Percentiles rank a stretch among this genome's conserved stretches.
Evolutionary conservation across 2,113 vertebrate genomes (phyloP).

Genomic region (Ceratotherium simum): DNA sequence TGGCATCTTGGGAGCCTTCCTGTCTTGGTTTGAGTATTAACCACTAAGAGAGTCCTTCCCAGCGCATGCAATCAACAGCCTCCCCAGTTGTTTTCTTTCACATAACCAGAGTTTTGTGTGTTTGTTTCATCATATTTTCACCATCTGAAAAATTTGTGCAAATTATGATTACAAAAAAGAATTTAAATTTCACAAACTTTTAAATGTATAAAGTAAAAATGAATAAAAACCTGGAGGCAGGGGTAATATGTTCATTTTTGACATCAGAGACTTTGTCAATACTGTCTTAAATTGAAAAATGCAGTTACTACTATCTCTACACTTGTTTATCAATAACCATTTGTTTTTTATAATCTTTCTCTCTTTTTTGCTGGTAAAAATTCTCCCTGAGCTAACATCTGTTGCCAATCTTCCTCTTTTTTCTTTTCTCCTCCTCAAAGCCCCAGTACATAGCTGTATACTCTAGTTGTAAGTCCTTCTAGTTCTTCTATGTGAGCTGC

Average conservation of each 20-base stretch:
- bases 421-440: too few relatives aligned
- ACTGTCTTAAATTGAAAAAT: neutral
- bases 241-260: neutral
- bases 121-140: neutral
- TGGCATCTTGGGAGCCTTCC: neutral
- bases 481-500: too few relatives aligned
- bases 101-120: neutral
- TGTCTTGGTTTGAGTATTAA: neutral
- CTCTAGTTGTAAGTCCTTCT: too few relatives aligned
- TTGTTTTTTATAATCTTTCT: neutral
- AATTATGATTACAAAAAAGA: neutral
- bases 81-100: neutral
- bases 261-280: neutral
- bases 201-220: neutral
- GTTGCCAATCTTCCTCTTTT: too few relatives aligned
- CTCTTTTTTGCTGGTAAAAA: neutral
- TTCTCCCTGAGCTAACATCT: too few relatives aligned
- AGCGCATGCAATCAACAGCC: neutral
- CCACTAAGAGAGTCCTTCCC: neutral
- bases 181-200: constrained; percentile 26
- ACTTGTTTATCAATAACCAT: neutral
- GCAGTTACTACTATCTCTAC: neutral
- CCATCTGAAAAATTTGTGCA: neutral
- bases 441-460: too few relatives aligned
- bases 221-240: neutral